Conservation (phyloP, 2,113 vertebrate species). For the Nothocercus nigrocapillus region DNA sequence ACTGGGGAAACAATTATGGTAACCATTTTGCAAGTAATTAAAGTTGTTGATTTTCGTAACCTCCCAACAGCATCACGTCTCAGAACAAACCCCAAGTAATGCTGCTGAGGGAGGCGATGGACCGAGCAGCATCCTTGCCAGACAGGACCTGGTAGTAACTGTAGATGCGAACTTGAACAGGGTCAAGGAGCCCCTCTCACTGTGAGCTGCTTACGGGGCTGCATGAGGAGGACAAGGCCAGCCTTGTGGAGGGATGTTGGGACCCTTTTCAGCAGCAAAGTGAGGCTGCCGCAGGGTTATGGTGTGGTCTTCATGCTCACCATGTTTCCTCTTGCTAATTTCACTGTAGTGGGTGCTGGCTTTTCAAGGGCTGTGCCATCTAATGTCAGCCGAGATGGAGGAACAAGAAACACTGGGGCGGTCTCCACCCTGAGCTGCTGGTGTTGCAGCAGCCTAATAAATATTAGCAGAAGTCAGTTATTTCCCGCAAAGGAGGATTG, state of each 20-base stretch:
- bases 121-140: neutral
- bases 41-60: neutral
- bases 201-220: neutral
- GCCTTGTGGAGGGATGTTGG: neutral
- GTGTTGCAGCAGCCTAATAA: neutral
- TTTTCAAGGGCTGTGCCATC: rapidly evolving
- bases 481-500: neutral
- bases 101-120: neutral
- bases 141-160: neutral
- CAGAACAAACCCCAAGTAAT: neutral
- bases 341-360: neutral
- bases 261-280: neutral
- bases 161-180: neutral
- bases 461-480: neutral
- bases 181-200: neutral
- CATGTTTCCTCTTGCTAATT: neutral
- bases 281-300: neutral
- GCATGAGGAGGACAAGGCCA: neutral
- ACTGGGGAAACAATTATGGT: neutral
- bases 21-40: neutral
- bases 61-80: neutral
- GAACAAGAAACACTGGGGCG: neutral
- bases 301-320: neutral
- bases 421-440: neutral
- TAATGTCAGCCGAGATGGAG: neutral